phyloP scores from a whole-genome alignment of 2,888 invertebrate genomes.

The Molorchus minor region DNA sequence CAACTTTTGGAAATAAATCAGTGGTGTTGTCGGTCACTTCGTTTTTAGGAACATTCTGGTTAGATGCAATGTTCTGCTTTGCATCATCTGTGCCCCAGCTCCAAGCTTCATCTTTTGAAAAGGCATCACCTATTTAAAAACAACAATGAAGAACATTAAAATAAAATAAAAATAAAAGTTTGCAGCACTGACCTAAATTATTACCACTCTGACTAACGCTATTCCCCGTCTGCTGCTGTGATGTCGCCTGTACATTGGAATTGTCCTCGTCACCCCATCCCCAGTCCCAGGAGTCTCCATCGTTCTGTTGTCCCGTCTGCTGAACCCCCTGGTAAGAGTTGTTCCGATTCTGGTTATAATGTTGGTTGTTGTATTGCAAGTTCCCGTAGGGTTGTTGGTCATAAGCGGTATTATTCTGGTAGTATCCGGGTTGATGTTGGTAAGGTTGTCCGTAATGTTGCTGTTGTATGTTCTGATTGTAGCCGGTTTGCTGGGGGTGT shows the following conservation, averaged over 20 bases:
- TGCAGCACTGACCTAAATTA: constrained; percentile 30
- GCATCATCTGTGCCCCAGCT: constrained; percentile 69
- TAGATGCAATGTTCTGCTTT: constrained; percentile 43
- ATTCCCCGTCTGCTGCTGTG: constrained; percentile 40
- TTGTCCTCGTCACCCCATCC: constrained; percentile 69
- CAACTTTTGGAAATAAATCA: constrained; percentile 61
- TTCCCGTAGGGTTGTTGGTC: constrained; percentile 44
- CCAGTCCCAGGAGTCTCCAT: constrained; percentile 67
- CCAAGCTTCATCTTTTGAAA: constrained; percentile 69
- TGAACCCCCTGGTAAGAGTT: constrained; percentile 50
- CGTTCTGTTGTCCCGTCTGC: constrained; percentile 49
- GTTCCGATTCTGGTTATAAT: constrained; percentile 42
- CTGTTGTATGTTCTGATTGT: constrained; percentile 35
- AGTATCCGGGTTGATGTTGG: constrained; percentile 26
- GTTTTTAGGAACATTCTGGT: constrained; percentile 25
- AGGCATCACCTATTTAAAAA: constrained; percentile 67
- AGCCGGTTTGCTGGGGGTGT: constrained; percentile 34
- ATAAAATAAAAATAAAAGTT: constrained; percentile 12
- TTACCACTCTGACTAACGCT: constrained; percentile 27
- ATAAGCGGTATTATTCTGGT: constrained; percentile 31
- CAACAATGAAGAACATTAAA: not conserved
- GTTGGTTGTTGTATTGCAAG: constrained; percentile 51
- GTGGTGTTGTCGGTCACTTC: constrained; percentile 41
- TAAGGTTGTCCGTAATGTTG: constrained; percentile 30
- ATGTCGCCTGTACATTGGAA: constrained; percentile 54